These are phyloP conservation scores for Procambarus clarkii DNA, from an alignment of 1,140 invertebrate genomes.

Conservation along the genomic window DNA sequence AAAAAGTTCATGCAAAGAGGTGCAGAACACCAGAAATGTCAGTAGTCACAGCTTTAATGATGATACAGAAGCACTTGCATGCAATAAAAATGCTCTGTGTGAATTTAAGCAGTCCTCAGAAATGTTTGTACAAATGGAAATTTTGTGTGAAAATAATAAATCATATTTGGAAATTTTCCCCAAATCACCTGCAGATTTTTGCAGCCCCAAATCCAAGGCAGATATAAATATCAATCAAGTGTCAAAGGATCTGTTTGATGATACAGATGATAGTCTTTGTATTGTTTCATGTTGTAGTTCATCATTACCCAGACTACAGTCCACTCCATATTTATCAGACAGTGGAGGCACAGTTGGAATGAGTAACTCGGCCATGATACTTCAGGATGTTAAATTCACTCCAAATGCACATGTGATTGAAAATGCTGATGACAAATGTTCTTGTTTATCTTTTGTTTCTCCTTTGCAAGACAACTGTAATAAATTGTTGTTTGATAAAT, in stretches of 20 bases:
- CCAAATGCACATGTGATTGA: background rate
- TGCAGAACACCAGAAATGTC: background rate
- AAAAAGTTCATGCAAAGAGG: background rate
- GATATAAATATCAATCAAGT: background rate
- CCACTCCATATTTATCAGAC: background rate
- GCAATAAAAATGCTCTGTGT: background rate
- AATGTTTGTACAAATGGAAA: background rate
- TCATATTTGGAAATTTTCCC: background rate
- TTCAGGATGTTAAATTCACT: background rate
- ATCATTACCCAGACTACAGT: background rate
- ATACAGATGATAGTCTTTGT: too few relatives aligned
- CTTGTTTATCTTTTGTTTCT: background rate
- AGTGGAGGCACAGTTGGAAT: background rate
- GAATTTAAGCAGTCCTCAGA: background rate
- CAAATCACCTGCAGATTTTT: background rate
- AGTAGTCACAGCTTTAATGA: background rate
- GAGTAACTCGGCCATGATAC: background rate
- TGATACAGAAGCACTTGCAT: background rate
- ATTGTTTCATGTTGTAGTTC: background rate
- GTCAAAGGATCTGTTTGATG: constrained; percentile 23
- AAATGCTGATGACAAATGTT: background rate
- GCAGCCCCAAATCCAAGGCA: background rate
- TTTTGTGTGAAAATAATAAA: background rate
- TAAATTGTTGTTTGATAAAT: background rate
- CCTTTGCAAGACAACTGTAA: background rate